Base-by-base conservation (phyloP, 2,888 invertebrate species). In the Ptychoptera contaminata region DNA sequence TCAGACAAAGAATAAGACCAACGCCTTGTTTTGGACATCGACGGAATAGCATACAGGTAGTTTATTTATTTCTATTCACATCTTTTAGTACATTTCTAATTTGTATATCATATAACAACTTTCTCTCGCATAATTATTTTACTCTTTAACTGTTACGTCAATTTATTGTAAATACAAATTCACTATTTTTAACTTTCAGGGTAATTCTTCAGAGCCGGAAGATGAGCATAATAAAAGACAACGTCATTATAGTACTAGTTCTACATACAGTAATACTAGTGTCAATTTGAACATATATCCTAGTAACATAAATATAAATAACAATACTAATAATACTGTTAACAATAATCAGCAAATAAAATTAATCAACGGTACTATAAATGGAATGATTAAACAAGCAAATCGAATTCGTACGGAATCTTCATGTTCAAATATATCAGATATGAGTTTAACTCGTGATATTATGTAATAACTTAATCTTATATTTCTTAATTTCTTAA, bases 1-100 rank as follows among this genome's bases (percentile, higher is more conserved):
- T 74, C 41, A 68, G 83, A 2, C 70, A 74, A 1, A 74, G 82
- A 49, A 73, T 83, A 32, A 72, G 77, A 35, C 79, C 83, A 4
- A 72, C 73, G 5, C 83, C 83, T 1, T 69, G 77, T 52, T 67
- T 83, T 43, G 74, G 77, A 15, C 66, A 71, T 46, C 69, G 82
- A 46, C 71, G 80, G 51, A 81, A 79, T 54, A 79, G 79, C 60
- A 62, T 77, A 34, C 73, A 71, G 56, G 71, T 73, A 51, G 38
- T 36, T 36, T 36, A 11, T 36, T 8, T 36, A 36, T 12, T 14
- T 36, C 14, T 36, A 11, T 35, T 35, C 35, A 11, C 8, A 35
- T 35, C 8, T 10, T 34, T 34, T 34, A n/a, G 34, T 34, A 23
- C 23, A 3, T 23, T 23, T 23, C 23, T 23, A 23, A 23, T 23